Percentiles rank a stretch among this genome's conserved stretches.
phyloP scores from a whole-genome alignment of 2,113 vertebrate genomes.

The Uria aalge region DNA sequence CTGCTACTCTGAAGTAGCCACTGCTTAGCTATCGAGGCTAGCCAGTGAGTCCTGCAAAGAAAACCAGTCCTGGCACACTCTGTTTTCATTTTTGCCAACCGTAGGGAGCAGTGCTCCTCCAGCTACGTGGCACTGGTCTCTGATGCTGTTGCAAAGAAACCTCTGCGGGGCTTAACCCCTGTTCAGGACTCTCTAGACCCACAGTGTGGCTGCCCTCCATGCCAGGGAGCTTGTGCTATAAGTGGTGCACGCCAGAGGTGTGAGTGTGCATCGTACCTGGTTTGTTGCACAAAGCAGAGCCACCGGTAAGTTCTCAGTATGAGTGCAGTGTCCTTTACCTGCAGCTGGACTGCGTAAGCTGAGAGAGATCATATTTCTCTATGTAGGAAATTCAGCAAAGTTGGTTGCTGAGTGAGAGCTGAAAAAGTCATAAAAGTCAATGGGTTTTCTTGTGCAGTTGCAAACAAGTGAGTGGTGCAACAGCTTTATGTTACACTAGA shows the following conservation, averaged over 20 bases:
- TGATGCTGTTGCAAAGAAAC: background rate
- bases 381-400: background rate
- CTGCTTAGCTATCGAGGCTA: slow-evolving; percentile 15
- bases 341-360: background rate
- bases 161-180: background rate
- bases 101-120: background rate
- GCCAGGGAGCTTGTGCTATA: background rate
- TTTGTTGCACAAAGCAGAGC: background rate
- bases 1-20: slow-evolving; percentile 54
- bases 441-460: background rate
- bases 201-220: fast-evolving
- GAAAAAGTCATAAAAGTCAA: background rate
- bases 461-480: background rate
- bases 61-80: slow-evolving; percentile 42
- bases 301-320: background rate
- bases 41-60: background rate
- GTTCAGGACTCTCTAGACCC: background rate
- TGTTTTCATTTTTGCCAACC: background rate
- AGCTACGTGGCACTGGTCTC: slow-evolving; percentile 30
- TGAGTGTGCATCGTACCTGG: background rate
- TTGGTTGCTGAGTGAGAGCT: background rate
- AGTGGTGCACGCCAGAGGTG: background rate
- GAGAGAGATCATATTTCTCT: background rate
- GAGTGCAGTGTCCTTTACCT: background rate
- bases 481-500: background rate